phyloP scores from a whole-genome alignment of 2,797 vertebrate species.

The Chloroceryle amazona region DNA sequence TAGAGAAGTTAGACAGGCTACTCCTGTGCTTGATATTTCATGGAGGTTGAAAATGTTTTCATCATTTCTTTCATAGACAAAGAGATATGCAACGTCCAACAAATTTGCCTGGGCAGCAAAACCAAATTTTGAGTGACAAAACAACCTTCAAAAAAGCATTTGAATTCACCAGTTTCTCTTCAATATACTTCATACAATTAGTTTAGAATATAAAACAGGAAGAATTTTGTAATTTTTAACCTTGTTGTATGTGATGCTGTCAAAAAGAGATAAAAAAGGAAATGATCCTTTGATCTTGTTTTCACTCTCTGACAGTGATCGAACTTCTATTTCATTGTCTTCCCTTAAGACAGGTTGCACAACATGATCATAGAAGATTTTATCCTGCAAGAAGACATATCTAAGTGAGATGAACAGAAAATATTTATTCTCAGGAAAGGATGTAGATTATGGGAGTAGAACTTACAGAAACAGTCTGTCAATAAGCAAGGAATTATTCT shows the following conservation, averaged over 20 bases:
- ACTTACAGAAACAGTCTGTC: neutral
- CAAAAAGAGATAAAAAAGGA: conserved; percentile 74
- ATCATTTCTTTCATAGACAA: neutral
- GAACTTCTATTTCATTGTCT: conserved; percentile 47
- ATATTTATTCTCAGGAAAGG: neutral
- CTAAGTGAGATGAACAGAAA: conserved; percentile 1
- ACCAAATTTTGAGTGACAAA: neutral
- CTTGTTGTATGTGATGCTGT: conserved; percentile 80
- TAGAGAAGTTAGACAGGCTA: neutral
- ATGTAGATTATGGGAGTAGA: neutral
- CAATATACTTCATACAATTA: neutral
- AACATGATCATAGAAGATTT: conserved; percentile 61
- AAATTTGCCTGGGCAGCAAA: neutral
- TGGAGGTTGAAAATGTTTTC: neutral
- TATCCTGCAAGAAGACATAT: conserved; percentile 73
- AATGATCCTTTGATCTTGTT: conserved; percentile 64
- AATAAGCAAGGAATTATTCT: neutral
- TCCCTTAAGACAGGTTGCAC: conserved; percentile 56
- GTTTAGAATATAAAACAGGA: neutral
- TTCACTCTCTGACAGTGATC: conserved; percentile 73
- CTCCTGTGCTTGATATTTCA: neutral
- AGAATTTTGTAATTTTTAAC: conserved; percentile 55
- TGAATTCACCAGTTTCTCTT: neutral
- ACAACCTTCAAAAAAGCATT: neutral
- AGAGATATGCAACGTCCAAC: neutral